Conservation (phyloP, 2,888 invertebrate species). For the Netelia virgata region DNA sequence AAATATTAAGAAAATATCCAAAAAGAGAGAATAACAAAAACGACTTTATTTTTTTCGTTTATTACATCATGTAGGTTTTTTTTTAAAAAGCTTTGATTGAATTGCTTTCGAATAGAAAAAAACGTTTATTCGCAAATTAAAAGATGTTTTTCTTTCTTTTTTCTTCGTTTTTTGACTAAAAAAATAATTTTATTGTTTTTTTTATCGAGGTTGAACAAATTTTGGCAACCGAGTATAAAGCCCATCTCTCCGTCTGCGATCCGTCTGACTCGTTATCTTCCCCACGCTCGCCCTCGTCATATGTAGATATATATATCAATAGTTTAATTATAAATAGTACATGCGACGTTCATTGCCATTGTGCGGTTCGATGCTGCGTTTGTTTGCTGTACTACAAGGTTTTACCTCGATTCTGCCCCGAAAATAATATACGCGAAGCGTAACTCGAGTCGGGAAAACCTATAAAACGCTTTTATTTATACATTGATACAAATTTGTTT, state of each 20-base stretch:
- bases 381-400: slow-evolving; percentile 23
- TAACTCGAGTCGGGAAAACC: neutral
- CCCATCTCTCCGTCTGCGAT: slow-evolving; percentile 74
- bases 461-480: neutral
- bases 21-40: neutral
- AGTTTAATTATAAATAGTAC: slow-evolving; percentile 69
- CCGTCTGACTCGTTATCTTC: slow-evolving; percentile 70
- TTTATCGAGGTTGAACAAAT: slow-evolving; percentile 17
- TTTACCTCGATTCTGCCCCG: slow-evolving; percentile 14
- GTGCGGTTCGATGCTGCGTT: slow-evolving; percentile 41
- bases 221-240: slow-evolving; percentile 69
- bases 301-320: slow-evolving; percentile 24
- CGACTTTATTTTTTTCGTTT: neutral
- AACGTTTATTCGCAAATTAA: neutral
- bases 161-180: neutral
- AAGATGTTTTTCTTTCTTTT: neutral
- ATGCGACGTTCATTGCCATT: slow-evolving; percentile 74
- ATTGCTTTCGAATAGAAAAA: neutral
- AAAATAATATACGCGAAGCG: slow-evolving; percentile 18
- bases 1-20: neutral
- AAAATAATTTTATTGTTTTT: neutral
- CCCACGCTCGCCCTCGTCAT: slow-evolving; percentile 1
- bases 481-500: neutral
- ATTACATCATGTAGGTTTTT: too few relatives aligned
- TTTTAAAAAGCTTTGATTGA: neutral